Conservation (phyloP, 2,113 vertebrate genomes). For the Rynchops niger region DNA sequence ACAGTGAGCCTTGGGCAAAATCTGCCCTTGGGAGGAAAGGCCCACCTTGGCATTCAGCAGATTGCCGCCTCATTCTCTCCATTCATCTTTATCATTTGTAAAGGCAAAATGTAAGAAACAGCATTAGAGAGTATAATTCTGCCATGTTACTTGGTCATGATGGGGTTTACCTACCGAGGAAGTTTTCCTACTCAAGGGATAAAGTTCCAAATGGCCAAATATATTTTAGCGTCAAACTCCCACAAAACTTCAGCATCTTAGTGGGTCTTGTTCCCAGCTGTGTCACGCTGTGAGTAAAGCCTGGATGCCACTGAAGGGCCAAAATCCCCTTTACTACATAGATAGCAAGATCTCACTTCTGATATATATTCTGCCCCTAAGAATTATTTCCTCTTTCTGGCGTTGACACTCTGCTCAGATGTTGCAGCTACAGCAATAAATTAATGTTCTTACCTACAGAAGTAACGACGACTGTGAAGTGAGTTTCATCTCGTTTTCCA, state of each 20-base stretch:
- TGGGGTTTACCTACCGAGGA: neutral
- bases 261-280: neutral
- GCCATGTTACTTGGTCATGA: neutral
- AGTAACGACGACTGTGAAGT: conserved; percentile 87
- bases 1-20: neutral
- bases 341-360: neutral
- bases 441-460: conserved; percentile 75
- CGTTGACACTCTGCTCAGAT: neutral
- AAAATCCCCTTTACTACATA: neutral
- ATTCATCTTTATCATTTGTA: neutral
- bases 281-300: neutral
- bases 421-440: neutral
- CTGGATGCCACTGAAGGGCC: rapidly evolving
- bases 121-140: neutral
- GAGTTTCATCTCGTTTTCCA: conserved; percentile 85
- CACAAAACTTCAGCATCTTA: neutral
- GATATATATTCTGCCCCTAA: neutral
- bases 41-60: neutral
- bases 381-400: neutral
- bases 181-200: neutral
- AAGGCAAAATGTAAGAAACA: neutral
- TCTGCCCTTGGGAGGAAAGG: neutral
- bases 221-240: neutral
- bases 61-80: neutral
- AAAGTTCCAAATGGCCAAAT: neutral